phyloP scores from a whole-genome alignment of 2,113 vertebrate species.

The Istiophorus platypterus region DNA sequence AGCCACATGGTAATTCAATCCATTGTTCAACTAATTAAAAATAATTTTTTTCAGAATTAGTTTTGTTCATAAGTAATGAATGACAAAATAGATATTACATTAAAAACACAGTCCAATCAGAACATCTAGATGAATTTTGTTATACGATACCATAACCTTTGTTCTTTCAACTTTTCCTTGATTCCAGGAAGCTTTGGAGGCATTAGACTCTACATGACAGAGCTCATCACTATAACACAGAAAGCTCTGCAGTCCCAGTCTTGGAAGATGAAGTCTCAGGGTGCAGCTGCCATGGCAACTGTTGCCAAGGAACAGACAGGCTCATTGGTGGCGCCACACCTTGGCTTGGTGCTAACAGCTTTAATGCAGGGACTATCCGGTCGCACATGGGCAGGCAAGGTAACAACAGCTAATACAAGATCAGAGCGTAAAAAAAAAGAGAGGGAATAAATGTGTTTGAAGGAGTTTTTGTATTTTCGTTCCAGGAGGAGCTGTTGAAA shows the following conservation, averaged over 20 bases:
- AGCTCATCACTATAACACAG: conserved; percentile 94
- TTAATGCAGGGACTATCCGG: conserved; percentile 93
- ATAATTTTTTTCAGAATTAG: too few relatives aligned
- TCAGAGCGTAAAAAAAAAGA: not conserved
- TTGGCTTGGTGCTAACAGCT: conserved; percentile 92
- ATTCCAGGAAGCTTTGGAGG: conserved; percentile 92
- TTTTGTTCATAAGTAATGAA: too few relatives aligned
- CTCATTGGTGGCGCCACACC: conserved; percentile 91
- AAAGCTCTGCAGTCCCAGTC: conserved; percentile 97
- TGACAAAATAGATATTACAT: too few relatives aligned
- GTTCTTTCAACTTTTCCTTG: not conserved
- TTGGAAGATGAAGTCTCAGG: conserved; percentile 99
- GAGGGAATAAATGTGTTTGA: not conserved
- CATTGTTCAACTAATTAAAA: not conserved
- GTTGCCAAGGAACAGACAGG: conserved; percentile 94
- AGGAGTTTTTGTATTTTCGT: not conserved
- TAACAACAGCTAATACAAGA: conserved; percentile 60
- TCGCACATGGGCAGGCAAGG: conserved; percentile 97
- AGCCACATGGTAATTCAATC: not conserved
- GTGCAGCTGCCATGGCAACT: conserved; percentile 94
- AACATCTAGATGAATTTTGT: not conserved
- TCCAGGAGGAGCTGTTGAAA: conserved; percentile 95
- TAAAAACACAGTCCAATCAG: not conserved
- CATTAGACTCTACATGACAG: conserved; percentile 94
- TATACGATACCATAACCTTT: not conserved